Conservation (phyloP, 2,888 invertebrate species). For the Autographa pulchrina region DNA sequence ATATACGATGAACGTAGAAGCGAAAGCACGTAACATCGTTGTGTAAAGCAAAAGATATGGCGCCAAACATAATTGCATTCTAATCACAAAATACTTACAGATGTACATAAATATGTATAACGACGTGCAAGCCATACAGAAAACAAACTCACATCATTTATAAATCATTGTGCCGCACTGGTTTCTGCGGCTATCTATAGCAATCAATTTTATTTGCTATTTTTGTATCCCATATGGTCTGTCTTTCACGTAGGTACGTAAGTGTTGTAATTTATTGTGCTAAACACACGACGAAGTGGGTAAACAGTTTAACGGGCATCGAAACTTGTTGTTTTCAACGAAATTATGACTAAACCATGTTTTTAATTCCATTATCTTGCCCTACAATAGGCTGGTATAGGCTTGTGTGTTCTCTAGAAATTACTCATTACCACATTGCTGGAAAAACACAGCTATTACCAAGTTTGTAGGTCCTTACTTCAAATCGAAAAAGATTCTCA, state of each 20-base stretch:
- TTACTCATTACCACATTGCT: background rate
- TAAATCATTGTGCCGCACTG: conserved; percentile 57
- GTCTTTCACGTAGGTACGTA: background rate
- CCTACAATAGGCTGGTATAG: no score
- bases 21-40: conserved; percentile 37
- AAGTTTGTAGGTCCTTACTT: no score
- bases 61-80: conserved; percentile 60
- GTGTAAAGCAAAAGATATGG: conserved; percentile 47
- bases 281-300: background rate
- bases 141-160: conserved; percentile 56
- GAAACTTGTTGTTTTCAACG: background rate
- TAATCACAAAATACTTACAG: conserved; percentile 58
- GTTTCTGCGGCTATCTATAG: conserved; percentile 54
- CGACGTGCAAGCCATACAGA: conserved; percentile 51
- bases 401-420: background rate
- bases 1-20: conserved; percentile 31
- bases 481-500: no score
- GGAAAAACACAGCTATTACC: background rate
- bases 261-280: background rate
- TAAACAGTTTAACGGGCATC: background rate
- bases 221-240: background rate
- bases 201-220: conserved; percentile 4
- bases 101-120: conserved; percentile 59
- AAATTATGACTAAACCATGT: background rate
- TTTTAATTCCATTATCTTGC: background rate